Conservation (phyloP, 2,113 vertebrate genomes). For the Lampris incognitus region DNA sequence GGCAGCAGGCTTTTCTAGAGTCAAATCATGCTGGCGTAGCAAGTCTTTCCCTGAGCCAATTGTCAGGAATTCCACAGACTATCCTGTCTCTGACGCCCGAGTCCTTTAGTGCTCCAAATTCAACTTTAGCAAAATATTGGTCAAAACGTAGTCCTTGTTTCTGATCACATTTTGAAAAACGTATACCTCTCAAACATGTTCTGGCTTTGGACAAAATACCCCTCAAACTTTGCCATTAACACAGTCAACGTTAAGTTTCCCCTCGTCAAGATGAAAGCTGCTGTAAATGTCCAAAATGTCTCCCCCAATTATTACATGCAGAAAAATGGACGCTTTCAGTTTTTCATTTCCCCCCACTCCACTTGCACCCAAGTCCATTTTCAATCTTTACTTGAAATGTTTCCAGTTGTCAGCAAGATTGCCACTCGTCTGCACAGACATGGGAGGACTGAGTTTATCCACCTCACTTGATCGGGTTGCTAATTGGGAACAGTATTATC, state of each 20-base stretch:
- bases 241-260: neutral
- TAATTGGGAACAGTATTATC: too few species aligned
- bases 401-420: slow-evolving; percentile 9
- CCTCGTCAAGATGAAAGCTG: slow-evolving; percentile 5
- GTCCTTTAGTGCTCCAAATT: slow-evolving; percentile 8
- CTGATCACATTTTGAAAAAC: neutral
- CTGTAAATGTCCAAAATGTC: slow-evolving; percentile 14
- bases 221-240: slow-evolving; percentile 2
- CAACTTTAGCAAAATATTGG: neutral
- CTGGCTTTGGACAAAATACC: neutral
- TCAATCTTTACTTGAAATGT: slow-evolving; percentile 7
- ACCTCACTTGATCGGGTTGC: neutral
- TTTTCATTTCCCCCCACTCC: slow-evolving; percentile 3
- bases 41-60: slow-evolving; percentile 15
- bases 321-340: neutral
- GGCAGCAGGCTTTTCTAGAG: neutral
- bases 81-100: slow-evolving; percentile 11
- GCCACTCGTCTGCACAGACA: neutral
- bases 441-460: slow-evolving; percentile 10
- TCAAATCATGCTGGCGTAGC: neutral
- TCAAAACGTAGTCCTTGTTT: neutral
- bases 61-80: slow-evolving; percentile 5
- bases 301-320: slow-evolving; percentile 2
- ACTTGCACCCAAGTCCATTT: neutral
- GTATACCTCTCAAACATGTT: neutral